These are phyloP conservation scores for Venusia cambrica DNA, from an alignment of 2,888 invertebrate species.

Conservation along the genomic window DNA sequence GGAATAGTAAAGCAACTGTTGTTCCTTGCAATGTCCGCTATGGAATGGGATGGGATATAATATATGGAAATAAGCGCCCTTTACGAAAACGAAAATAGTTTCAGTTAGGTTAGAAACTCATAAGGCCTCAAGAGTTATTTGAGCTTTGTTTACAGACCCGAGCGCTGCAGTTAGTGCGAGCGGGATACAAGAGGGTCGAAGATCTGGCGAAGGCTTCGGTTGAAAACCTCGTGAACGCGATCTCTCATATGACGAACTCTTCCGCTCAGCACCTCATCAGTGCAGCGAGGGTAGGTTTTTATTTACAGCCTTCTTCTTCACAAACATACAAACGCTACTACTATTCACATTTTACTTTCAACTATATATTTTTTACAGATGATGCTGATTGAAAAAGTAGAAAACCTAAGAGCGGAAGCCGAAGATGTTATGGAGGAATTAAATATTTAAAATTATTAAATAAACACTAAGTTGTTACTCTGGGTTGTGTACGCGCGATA, in stretches of 20 bases:
- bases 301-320: no score
- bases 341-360: no score
- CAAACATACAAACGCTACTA: no score
- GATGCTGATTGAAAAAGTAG: constrained; percentile 91
- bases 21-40: no score
- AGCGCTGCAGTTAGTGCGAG: constrained; percentile 90
- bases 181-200: constrained; percentile 90
- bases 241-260: constrained; percentile 87
- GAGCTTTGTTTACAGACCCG: constrained; percentile 80
- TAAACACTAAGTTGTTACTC: no score
- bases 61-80: no score
- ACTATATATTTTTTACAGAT: constrained; percentile 86
- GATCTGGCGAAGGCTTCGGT: constrained; percentile 88
- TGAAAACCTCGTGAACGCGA: constrained; percentile 79
- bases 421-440: constrained; percentile 85
- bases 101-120: no score
- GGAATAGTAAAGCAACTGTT: no score
- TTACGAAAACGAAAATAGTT: no score
- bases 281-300: constrained; percentile 87
- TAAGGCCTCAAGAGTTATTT: background rate
- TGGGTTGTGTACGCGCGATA: no score
- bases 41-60: no score
- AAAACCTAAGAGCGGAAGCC: constrained; percentile 91
- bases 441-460: constrained; percentile 42
- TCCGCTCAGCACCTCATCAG: constrained; percentile 91